Percentiles rank a stretch among this genome's conserved stretches.
Evolutionary conservation across 1,140 invertebrate genomes (phyloP).

Genomic region (Drosophila kohkoa): DNA sequence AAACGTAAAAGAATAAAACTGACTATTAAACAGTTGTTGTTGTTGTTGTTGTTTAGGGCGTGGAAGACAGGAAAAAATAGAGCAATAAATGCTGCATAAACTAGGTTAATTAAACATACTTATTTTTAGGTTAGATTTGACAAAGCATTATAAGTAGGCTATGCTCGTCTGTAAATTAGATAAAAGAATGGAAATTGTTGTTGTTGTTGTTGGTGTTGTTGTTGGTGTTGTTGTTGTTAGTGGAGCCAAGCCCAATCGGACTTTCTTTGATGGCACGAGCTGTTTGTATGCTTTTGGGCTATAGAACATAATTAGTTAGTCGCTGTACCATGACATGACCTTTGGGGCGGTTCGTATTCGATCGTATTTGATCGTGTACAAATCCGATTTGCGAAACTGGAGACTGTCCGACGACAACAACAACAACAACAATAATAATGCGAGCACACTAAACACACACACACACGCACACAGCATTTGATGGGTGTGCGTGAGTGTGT

Average conservation of each 20-base stretch:
- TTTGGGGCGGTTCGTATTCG: slow-evolving; percentile 46
- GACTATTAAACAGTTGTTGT: not conserved
- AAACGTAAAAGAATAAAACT: not conserved
- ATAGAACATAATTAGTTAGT: slow-evolving; percentile 72
- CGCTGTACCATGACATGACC: slow-evolving; percentile 78
- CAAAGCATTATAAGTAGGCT: slow-evolving; percentile 4
- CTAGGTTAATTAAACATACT: slow-evolving; percentile 18
- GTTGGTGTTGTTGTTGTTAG: slow-evolving; percentile 14
- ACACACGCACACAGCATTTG: slow-evolving; percentile 1
- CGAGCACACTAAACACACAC: slow-evolving; percentile 23
- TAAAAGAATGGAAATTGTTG: slow-evolving; percentile 14
- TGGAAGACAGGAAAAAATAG: slow-evolving; percentile 12
- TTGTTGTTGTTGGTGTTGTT: slow-evolving; percentile 12
- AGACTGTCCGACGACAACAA: slow-evolving; percentile 41
- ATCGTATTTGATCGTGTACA: slow-evolving; percentile 25
- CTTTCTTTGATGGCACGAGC: slow-evolving; percentile 42
- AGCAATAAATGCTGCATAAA: slow-evolving; percentile 10
- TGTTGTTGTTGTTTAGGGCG: slow-evolving; percentile 3
- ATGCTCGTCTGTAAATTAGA: not conserved
- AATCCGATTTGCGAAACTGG: slow-evolving; percentile 29
- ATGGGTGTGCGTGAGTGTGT: slow-evolving; percentile 10
- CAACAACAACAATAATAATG: slow-evolving; percentile 26
- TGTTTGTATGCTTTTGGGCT: slow-evolving; percentile 13
- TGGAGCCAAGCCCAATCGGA: slow-evolving; percentile 25
- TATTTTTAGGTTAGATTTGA: slow-evolving; percentile 16